A percentile compares a stretch with the other conserved stretches of the same genome.
Conservation (phyloP, 2,888 invertebrate species). For the Nasonovia ribisnigri region DNA sequence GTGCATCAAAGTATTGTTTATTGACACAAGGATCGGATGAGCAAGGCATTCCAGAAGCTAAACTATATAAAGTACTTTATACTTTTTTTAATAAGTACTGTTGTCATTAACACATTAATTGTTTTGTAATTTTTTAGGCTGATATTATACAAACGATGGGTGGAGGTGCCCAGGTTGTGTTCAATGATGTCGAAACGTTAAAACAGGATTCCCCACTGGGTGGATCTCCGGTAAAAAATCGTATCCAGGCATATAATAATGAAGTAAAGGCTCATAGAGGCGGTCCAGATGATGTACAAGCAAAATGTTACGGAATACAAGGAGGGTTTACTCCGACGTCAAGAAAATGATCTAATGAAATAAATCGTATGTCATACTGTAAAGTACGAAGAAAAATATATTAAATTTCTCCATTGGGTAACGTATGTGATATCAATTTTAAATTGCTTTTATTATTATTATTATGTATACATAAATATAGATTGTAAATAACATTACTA, state of each 20-base stretch:
- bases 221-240: slow-evolving; percentile 45
- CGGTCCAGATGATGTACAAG: slow-evolving; percentile 21
- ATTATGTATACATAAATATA: neutral
- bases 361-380: neutral
- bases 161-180: slow-evolving; percentile 95
- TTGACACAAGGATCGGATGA: slow-evolving; percentile 93
- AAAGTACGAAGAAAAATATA: neutral
- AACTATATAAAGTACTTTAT: slow-evolving; percentile 81
- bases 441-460: slow-evolving; percentile 39
- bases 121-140: slow-evolving; percentile 73
- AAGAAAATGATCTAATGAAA: slow-evolving; percentile 24
- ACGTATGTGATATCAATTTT: slow-evolving; percentile 21
- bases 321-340: slow-evolving; percentile 46
- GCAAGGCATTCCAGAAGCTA: slow-evolving; percentile 93
- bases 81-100: neutral
- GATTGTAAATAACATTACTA: neutral
- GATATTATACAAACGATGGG: slow-evolving; percentile 94
- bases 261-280: slow-evolving; percentile 54
- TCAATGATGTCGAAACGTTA: slow-evolving; percentile 93
- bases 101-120: neutral
- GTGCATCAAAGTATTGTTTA: slow-evolving; percentile 89
- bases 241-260: slow-evolving; percentile 58
- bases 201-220: slow-evolving; percentile 81
- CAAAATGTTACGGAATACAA: slow-evolving; percentile 57
- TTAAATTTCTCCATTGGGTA: neutral